A percentile compares a stretch with the other conserved stretches of the same genome.
Evolutionary conservation across 2,113 vertebrate genomes (phyloP).

Genomic region (Tachycineta bicolor): DNA sequence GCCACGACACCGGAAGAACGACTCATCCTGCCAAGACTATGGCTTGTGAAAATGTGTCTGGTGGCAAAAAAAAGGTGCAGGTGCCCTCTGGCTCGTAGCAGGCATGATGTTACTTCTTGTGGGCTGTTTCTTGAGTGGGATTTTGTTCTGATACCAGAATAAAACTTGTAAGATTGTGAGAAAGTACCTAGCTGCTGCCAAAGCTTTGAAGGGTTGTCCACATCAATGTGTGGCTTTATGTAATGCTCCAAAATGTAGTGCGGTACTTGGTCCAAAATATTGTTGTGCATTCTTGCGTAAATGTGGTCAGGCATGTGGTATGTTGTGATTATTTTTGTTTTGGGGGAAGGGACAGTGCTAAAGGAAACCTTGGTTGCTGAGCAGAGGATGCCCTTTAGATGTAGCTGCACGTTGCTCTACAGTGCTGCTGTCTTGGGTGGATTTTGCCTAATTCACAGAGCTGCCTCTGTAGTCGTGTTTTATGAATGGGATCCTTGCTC

Average conservation of each 20-base stretch:
- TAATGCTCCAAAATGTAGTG: background rate
- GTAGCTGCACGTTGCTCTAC: background rate
- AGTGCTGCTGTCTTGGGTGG: background rate
- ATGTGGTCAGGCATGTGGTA: conserved; percentile 39
- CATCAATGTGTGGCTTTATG: background rate
- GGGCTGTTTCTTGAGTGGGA: background rate
- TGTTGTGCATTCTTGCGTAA: conserved; percentile 37
- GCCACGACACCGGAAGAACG: conserved; percentile 87
- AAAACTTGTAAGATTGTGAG: background rate
- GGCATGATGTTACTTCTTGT: background rate
- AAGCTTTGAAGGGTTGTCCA: background rate
- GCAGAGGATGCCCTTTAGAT: background rate
- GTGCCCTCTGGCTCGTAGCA: conserved; percentile 12
- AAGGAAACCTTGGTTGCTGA: background rate
- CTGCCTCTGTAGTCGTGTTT: background rate
- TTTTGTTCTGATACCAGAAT: conserved; percentile 3
- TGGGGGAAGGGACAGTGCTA: background rate
- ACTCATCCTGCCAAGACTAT: conserved; percentile 84
- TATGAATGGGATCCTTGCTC: conserved; percentile 3
- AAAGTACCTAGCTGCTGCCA: background rate
- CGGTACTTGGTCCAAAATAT: conserved; percentile 52
- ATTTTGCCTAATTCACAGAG: background rate
- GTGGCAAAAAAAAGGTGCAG: background rate
- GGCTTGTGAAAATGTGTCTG: conserved; percentile 74
- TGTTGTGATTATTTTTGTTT: conserved; percentile 31